A percentile compares a stretch with the other conserved stretches of the same genome.
These are phyloP conservation scores for Esox lucius DNA, from an alignment of 2,797 vertebrate species.

Conservation along the genomic window DNA sequence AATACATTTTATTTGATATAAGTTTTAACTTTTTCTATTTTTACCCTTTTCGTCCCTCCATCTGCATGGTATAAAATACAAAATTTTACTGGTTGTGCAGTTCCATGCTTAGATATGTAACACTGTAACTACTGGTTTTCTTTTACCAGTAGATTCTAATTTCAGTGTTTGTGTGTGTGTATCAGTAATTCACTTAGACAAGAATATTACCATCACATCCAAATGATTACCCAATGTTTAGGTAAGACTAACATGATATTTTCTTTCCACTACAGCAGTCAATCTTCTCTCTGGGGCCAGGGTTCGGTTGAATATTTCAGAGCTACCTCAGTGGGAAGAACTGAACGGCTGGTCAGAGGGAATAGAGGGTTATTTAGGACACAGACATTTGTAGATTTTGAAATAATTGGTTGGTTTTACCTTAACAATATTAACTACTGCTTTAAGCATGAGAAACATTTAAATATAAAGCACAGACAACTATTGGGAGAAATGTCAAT, in stretches of 20 bases:
- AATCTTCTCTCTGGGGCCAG: background rate
- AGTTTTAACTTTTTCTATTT: no score
- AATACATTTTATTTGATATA: no score
- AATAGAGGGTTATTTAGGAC: no score
- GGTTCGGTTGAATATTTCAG: constrained; percentile 2
- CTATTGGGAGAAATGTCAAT: background rate
- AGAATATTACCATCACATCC: constrained; percentile 4
- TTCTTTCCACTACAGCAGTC: constrained; percentile 8
- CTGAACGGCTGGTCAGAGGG: no score
- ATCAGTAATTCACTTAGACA: constrained; percentile 14
- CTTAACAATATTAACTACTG: background rate
- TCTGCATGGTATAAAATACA: no score
- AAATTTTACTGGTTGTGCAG: no score
- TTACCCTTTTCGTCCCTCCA: no score
- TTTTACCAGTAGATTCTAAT: background rate
- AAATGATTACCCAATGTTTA: constrained; percentile 16
- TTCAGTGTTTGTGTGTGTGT: constrained; percentile 5
- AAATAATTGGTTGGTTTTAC: background rate
- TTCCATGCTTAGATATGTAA: no score
- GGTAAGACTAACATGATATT: constrained; percentile 7
- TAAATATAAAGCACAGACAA: constrained; percentile 14
- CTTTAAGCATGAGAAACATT: no score
- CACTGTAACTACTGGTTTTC: no score
- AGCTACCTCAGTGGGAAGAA: background rate
- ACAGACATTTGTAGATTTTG: no score